Base-by-base conservation (phyloP, 2,113 vertebrate genomes). In the Nothobranchius furzeri region DNA sequence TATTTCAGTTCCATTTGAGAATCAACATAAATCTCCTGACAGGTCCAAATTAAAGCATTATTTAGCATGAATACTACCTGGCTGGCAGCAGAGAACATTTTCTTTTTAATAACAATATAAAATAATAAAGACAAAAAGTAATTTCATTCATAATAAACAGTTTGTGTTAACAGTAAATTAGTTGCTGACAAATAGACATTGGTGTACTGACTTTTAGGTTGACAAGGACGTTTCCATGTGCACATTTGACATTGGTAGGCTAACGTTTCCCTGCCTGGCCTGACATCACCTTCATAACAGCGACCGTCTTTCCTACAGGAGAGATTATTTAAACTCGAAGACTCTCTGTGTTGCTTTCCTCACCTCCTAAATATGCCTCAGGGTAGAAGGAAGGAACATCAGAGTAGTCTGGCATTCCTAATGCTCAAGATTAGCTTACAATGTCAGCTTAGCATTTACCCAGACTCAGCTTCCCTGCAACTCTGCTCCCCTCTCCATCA, bases 381-480 rank as follows among this genome's bases (percentile, higher is more conserved):
- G 54, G 67, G 62, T 53, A 52, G 61, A 54, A 59, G 46, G 50
- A 61, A 52, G 50, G 60, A 73, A 75, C 77, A 64, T 68, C 55
- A 46, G 50, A 76, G 57, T 3, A 10, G 14, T 75, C 68, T 75
- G 49, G 68, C 74, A 73, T 86, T 75, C 65, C 60, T 77, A 85
- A 87, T 12, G 61, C 64, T 24, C 47, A 48, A 74, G 84, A 87
- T 90, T 84, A 90, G 79, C 87, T 56, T 37, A 64, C 76, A 73
- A 74, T 70, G 76, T 84, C 84, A 79, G 76, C 78, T 90, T 90
- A 81, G 68, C 78, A 68, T 85, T 79, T 45, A 13, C 49, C 68
- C 70, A 74, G 65, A 75, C 80, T 65, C 76, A 51, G 68, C 61
- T 49, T 17, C 64, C 78, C 54, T 82, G 74, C 70, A 60, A 48